Evolutionary conservation across 2,113 vertebrate species (phyloP).

Genomic region (Oryzias curvinotus): DNA sequence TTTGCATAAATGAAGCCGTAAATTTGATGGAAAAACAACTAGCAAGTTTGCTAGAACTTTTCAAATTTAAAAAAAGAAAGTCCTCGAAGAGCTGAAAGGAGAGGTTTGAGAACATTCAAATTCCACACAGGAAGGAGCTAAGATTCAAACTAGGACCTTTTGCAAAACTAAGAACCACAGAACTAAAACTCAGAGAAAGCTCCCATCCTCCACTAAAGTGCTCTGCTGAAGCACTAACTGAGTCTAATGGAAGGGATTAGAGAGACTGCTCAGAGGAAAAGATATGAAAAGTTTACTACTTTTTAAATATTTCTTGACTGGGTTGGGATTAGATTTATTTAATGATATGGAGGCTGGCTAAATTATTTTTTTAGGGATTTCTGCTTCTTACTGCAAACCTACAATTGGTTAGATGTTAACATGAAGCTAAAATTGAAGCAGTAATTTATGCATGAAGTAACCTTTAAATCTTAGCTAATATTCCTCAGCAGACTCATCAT

Average conservation of each 20-base stretch:
- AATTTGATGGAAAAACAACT: too few relatives aligned
- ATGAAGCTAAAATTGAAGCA: constrained; percentile 45
- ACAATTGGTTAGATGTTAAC: constrained; percentile 38
- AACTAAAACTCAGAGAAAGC: too few relatives aligned
- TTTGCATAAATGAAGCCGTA: too few relatives aligned
- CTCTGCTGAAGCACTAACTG: neutral
- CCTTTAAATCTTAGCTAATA: constrained; percentile 64
- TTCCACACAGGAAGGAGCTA: too few relatives aligned
- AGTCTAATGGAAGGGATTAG: constrained; percentile 53
- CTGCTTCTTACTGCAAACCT: constrained; percentile 38
- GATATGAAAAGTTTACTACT: constrained; percentile 48
- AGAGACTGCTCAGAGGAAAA: constrained; percentile 20
- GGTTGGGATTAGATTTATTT: constrained; percentile 41
- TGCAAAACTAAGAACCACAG: too few relatives aligned
- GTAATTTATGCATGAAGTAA: constrained; percentile 60
- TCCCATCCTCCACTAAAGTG: neutral
- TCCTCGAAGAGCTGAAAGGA: too few relatives aligned
- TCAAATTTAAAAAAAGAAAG: too few relatives aligned
- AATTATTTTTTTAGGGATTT: constrained; percentile 24
- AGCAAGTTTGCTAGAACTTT: too few relatives aligned
- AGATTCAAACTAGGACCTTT: too few relatives aligned
- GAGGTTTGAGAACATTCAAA: too few relatives aligned
- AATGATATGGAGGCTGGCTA: constrained; percentile 11
- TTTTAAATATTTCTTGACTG: constrained; percentile 41
- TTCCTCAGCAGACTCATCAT: constrained; percentile 44